Evolutionary conservation across 2,888 invertebrate genomes (phyloP), one percentile per base, ranked within the genome.

Genomic region (Tetramorium bicarinatum): DNA sequence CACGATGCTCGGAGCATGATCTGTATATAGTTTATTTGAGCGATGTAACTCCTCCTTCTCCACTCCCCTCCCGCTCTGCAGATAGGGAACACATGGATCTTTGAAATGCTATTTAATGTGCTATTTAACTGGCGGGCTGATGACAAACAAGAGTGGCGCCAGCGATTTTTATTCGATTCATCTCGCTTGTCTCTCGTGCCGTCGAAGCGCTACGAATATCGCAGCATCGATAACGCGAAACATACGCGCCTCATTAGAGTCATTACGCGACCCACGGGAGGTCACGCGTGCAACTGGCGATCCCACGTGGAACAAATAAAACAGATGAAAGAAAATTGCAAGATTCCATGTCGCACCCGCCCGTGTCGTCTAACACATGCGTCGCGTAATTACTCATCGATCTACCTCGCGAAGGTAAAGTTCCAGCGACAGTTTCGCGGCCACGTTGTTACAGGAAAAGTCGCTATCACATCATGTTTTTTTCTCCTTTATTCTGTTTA

Each of bases 371-470:
- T 56, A 44, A 66, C 52, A 29, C n/a, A 41, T 13, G 38, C 47
- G 49, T 47, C 61, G 47, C 13, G 61, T 56, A 77, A 56, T 77
- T 67, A 77, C 34, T 64, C 77, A 77, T 77, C 77, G 77, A 77
- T 77, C 54, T 77, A 54, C 41, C 47, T 25, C 9, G 29, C 25
- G 15, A 76, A 25, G 54, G 41, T 44, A 29, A 77, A 66, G 54
- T 66, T 54, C 9, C n/a, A n/a, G 25, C 29, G 41, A 67, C 54
- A 29, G 41, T 52, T 54, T 66, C 29, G 66, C 66, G 54, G 47
- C 29, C 41, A 54, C 66, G 41, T 41, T 62, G 34, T 21, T 34
- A 47, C 3, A n/a, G 15, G 15, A 61, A 44, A 18, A 13, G 6
- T 59, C 44, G 2, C 21, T 34, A 25, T 13, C 29, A 4, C 44